Evolutionary conservation across 2,797 vertebrate species (phyloP).

Genomic region (Petrocephalus sullivani): DNA sequence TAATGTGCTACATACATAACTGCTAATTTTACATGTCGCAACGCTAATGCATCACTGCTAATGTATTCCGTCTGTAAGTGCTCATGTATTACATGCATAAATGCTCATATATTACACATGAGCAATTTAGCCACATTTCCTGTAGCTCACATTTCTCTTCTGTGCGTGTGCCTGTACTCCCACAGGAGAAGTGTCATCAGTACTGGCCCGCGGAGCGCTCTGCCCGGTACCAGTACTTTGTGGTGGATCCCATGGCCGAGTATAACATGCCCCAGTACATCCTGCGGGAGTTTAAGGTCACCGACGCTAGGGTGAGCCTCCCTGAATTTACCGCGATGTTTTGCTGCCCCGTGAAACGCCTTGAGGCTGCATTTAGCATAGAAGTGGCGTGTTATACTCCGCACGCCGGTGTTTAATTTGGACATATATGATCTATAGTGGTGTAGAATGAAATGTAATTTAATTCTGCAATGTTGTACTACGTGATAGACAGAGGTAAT

Average conservation of each 20-base stretch:
- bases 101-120: neutral
- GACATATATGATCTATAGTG: neutral
- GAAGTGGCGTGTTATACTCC: neutral
- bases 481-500: neutral
- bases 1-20: neutral
- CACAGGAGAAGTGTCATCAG: slow-evolving; percentile 94
- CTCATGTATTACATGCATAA: neutral
- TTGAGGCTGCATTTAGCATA: neutral
- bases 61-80: neutral
- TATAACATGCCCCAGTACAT: slow-evolving; percentile 99
- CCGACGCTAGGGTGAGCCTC: slow-evolving; percentile 83
- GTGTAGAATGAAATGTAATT: slow-evolving; percentile 1
- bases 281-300: slow-evolving; percentile 95
- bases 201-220: slow-evolving; percentile 97
- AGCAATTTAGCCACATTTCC: neutral
- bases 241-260: slow-evolving; percentile 96
- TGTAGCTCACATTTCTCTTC: neutral
- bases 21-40: neutral
- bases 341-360: neutral
- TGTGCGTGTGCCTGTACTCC: neutral
- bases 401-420: neutral
- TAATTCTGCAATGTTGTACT: neutral
- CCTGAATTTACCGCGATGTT: neutral
- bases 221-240: slow-evolving; percentile 94
- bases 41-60: neutral